These are phyloP conservation scores for Corydoras maculifer DNA, from an alignment of 2,113 vertebrate species.

Conservation along the genomic window DNA sequence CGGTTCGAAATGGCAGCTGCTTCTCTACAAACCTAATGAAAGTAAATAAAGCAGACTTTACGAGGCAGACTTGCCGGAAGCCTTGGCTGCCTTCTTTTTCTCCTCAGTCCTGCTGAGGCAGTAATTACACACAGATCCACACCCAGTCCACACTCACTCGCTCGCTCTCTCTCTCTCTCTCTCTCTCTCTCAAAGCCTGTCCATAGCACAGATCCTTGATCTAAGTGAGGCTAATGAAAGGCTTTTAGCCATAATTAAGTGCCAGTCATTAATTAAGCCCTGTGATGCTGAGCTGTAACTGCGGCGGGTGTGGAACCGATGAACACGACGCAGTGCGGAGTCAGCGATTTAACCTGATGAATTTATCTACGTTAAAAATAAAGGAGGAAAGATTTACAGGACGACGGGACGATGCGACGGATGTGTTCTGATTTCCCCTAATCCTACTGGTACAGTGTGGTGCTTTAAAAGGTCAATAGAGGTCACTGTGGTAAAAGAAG, in stretches of 20 bases:
- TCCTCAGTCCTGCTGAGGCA: conserved; percentile 3
- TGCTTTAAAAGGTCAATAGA: too few species aligned
- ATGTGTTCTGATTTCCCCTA: too few species aligned
- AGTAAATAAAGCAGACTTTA: conserved; percentile 36
- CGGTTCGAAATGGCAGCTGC: conserved; percentile 18
- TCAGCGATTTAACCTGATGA: too few species aligned
- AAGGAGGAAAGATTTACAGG: too few species aligned
- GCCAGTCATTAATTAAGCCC: not conserved
- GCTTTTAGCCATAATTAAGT: conserved; percentile 12
- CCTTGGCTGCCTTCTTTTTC: conserved; percentile 26
- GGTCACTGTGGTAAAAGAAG: too few species aligned
- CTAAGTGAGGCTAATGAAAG: conserved; percentile 9
- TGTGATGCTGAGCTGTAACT: not conserved
- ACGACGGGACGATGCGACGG: too few species aligned
- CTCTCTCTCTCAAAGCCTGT: not conserved
- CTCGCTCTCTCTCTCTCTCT: conserved; percentile 7
- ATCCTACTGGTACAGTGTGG: too few species aligned
- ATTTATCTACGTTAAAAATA: too few species aligned
- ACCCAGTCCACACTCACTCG: conserved; percentile 11
- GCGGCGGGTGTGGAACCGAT: not conserved
- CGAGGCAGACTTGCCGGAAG: conserved; percentile 34
- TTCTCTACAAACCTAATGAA: conserved; percentile 27
- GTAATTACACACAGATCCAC: conserved; percentile 28
- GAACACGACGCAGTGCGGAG: too few species aligned
- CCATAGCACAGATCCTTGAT: not conserved